Percentiles rank a stretch among this genome's conserved stretches.
These are phyloP conservation scores for Rhea pennata DNA, from an alignment of 2,113 vertebrate species.

Conservation along the genomic window DNA sequence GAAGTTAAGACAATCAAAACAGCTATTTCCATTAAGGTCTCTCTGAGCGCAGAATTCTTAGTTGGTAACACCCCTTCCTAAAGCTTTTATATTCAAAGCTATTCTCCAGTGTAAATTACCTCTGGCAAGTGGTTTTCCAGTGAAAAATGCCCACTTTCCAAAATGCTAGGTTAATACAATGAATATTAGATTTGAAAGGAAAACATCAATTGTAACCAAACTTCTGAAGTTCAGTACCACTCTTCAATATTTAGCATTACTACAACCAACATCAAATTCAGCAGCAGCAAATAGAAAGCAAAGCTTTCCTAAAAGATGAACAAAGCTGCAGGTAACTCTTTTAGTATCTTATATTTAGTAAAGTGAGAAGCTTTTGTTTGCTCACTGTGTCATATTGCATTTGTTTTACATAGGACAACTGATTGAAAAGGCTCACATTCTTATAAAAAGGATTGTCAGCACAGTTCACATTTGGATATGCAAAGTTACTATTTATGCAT, in stretches of 20 bases:
- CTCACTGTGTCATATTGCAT: background rate
- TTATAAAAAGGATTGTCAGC: background rate
- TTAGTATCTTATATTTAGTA: background rate
- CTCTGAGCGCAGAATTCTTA: background rate
- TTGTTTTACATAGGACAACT: background rate
- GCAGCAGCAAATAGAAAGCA: background rate
- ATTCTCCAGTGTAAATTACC: conserved; percentile 1
- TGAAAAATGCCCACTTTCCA: conserved; percentile 16
- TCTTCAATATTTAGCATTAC: background rate
- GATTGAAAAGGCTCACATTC: background rate
- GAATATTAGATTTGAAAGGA: background rate
- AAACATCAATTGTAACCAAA: background rate
- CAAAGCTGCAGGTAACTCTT: background rate
- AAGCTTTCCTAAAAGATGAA: background rate
- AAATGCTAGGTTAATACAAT: background rate
- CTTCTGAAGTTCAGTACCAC: background rate
- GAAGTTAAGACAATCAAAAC: background rate
- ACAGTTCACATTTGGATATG: background rate
- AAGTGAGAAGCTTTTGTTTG: background rate
- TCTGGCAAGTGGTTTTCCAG: conserved; percentile 16
- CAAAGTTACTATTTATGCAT: background rate
- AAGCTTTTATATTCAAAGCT: background rate
- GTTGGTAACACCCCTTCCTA: background rate
- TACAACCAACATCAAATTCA: background rate
- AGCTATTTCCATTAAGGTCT: background rate